These are phyloP conservation scores for Turritopsis rubra DNA, from an alignment of 30 jellyfish, hydroid and myxozoan genomes.

Conservation along the genomic window DNA sequence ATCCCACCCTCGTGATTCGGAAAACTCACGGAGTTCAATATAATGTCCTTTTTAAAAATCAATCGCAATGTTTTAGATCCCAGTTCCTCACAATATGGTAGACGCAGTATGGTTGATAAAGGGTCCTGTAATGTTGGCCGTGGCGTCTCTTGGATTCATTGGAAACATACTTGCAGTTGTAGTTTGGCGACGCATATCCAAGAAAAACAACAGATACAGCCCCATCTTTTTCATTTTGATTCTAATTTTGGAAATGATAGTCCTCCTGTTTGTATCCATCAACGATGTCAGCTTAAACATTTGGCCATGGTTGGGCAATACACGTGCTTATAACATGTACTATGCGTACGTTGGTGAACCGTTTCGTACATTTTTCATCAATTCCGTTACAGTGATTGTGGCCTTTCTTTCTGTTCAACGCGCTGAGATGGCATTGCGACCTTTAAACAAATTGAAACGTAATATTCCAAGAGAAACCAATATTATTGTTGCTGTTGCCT, in stretches of 20 bases:
- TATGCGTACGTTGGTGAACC: not conserved
- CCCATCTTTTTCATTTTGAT: not conserved
- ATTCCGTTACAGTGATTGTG: not conserved
- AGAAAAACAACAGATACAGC: not conserved
- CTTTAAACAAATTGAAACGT: not conserved
- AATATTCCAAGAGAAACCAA: not conserved
- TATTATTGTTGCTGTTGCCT: not conserved
- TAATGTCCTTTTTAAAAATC: too few relatives aligned
- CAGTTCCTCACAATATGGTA: too few relatives aligned
- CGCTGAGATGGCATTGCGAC: not conserved
- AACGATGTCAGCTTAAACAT: not conserved
- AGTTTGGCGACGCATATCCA: not conserved
- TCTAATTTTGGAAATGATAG: not conserved
- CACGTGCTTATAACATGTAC: not conserved
- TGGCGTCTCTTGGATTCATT: not conserved
- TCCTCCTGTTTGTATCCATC: not conserved
- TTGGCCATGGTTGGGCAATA: not conserved
- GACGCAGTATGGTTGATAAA: not conserved
- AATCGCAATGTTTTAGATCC: too few relatives aligned
- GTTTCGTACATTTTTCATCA: not conserved
- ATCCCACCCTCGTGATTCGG: too few relatives aligned
- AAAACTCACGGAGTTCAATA: too few relatives aligned
- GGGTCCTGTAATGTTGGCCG: not conserved
- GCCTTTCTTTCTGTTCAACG: not conserved
- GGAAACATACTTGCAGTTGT: not conserved